Conservation (phyloP, 2,113 vertebrate species). For the Furnarius figulus region DNA sequence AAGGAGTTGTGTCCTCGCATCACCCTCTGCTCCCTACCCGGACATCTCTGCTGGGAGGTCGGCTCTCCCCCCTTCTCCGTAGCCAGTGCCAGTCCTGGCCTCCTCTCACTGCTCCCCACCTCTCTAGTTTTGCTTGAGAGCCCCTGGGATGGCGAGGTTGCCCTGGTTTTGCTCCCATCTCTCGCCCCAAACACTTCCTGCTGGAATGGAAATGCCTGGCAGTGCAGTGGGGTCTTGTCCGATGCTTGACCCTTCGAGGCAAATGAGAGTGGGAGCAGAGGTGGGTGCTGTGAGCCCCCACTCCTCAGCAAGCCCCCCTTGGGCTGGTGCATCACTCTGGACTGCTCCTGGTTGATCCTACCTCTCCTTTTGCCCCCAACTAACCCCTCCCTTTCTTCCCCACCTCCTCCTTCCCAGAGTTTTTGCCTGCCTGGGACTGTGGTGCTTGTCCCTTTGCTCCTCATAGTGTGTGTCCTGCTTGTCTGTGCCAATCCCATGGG, state of each 20-base stretch:
- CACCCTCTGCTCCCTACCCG: slow-evolving; percentile 49
- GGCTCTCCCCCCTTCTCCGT: slow-evolving; percentile 36
- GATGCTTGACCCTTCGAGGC: not conserved
- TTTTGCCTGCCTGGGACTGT: not conserved
- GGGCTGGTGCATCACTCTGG: not conserved
- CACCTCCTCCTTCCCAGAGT: not conserved
- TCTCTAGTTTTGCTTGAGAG: slow-evolving; percentile 34
- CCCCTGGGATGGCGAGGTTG: not conserved
- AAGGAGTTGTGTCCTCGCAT: slow-evolving; percentile 64
- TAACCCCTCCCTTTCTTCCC: not conserved
- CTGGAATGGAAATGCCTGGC: slow-evolving; percentile 1
- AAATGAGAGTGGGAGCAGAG: slow-evolving; percentile 28
- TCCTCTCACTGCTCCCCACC: slow-evolving; percentile 27
- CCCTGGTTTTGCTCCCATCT: not conserved
- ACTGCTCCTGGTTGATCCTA: not conserved
- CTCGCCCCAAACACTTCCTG: not conserved
- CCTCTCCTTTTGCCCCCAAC: not conserved
- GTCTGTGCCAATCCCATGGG: not conserved
- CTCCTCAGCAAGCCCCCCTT: not conserved
- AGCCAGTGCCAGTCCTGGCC: not conserved
- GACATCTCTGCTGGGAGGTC: slow-evolving; percentile 72
- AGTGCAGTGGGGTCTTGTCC: not conserved
- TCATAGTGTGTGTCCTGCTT: not conserved
- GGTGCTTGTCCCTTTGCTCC: not conserved
- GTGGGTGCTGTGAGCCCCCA: slow-evolving; percentile 3